Base-by-base conservation (phyloP, 2,113 vertebrate genomes). In the Dasypus novemcinctus region DNA sequence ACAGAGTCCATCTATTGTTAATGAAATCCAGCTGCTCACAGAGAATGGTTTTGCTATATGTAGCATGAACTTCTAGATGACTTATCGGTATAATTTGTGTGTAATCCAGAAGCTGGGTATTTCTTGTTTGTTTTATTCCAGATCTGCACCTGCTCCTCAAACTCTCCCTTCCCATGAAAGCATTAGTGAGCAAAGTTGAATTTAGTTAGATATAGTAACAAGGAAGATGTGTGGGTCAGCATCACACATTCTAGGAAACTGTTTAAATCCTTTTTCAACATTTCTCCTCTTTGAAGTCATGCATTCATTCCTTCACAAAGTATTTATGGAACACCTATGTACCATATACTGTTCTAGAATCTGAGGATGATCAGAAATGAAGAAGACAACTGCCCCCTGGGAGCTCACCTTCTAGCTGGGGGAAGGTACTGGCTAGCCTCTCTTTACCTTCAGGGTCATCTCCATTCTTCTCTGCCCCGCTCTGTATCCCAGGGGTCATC, bases 401-500 rank as follows among this genome's bases (percentile, higher is more conserved):
- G 38, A 59, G 41, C 41, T 54, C 59, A 25, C 46, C 27, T 75
- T 85, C 36, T 46, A 63, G 36, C 38, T 61, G 33, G 5, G 63
- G 41, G 9, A 71, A 33, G 8, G 0, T 15, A 64, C 66, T 57
- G 23, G 5, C 66, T 38, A 21, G 7, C 6, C 4, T 88, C 38
- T 68, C 38, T n/a, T 75, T 82, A 43, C 76, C 61, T 59, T 81
- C 15, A 17, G 13, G 7, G 14, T 23, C 31, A 31, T n/a, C 11
- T 9, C 54, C 0, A 0, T 17, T n/a, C 46, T 36, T 72, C 9
- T 61, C 36, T 61, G 36, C 23, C 57, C 7, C 36, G 27, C 61
- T 84, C 31, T 21, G 49, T 71, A 49, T 1, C 0, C 25, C 0
- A 0, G 29, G 46, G 20, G 43, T n/a, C 4, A 4, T 9, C 5